A percentile compares a stretch with the other conserved stretches of the same genome.
These are phyloP conservation scores for Ramazzottius varieornatus DNA, from an alignment of 2,888 invertebrate genomes.

Conservation along the genomic window DNA sequence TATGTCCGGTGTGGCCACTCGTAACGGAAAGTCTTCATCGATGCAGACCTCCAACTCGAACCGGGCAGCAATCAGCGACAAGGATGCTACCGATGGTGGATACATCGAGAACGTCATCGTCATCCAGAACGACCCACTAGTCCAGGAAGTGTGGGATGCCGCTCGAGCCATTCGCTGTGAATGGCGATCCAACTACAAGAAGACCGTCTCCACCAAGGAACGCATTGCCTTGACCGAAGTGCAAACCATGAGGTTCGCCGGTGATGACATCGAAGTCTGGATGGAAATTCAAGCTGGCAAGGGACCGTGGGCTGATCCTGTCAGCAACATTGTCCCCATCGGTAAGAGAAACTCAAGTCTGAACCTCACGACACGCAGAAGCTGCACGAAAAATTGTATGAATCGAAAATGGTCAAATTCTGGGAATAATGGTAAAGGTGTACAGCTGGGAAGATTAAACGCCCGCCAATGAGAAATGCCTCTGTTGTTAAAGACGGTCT, in stretches of 20 bases:
- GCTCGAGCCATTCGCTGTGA: slow-evolving; percentile 69
- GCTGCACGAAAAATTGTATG: too few relatives aligned
- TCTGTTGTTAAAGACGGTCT: too few relatives aligned
- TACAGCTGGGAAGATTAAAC: too few relatives aligned
- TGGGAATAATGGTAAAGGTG: too few relatives aligned
- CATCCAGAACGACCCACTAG: slow-evolving; percentile 65
- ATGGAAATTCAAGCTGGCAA: slow-evolving; percentile 2
- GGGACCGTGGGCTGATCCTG: background rate
- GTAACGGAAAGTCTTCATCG: too few relatives aligned
- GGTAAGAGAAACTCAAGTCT: too few relatives aligned
- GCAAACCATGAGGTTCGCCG: slow-evolving; percentile 2
- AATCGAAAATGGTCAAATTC: too few relatives aligned
- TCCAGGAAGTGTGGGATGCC: slow-evolving; percentile 83
- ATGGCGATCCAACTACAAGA: slow-evolving; percentile 43
- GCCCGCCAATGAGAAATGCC: too few relatives aligned
- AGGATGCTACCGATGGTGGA: slow-evolving; percentile 43
- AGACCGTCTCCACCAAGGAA: slow-evolving; percentile 2
- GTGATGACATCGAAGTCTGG: slow-evolving; percentile 4
- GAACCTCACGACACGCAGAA: too few relatives aligned
- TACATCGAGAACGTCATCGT: slow-evolving; percentile 83
- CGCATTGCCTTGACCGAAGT: slow-evolving; percentile 1
- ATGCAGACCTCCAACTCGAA: too few relatives aligned
- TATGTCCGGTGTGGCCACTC: too few relatives aligned
- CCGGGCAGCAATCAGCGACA: slow-evolving; percentile 19
- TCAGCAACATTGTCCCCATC: slow-evolving; percentile 2